Conservation (phyloP, 2,888 invertebrate genomes). For the Scaptomyza tumidula region DNA sequence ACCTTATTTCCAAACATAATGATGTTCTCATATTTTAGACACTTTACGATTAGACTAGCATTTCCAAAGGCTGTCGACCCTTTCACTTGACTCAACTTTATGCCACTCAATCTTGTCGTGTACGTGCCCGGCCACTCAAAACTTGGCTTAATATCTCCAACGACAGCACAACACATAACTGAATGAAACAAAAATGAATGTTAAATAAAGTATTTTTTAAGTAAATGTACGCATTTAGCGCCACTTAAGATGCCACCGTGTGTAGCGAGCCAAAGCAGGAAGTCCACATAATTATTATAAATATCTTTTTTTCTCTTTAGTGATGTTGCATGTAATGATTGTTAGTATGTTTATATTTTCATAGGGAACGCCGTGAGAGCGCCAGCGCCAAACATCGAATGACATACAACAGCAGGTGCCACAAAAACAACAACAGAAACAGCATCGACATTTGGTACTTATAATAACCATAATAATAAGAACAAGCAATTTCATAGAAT, state of each 20-base stretch:
- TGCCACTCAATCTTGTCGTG: constrained; percentile 59
- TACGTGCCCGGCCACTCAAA: constrained; percentile 69
- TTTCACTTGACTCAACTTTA: constrained; percentile 60
- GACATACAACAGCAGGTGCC: constrained; percentile 41
- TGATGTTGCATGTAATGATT: constrained; percentile 62
- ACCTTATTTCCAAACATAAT: constrained; percentile 10
- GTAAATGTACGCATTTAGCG: constrained; percentile 77
- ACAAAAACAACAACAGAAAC: constrained; percentile 23
- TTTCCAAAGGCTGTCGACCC: constrained; percentile 68
- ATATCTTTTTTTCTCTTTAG: constrained; percentile 42
- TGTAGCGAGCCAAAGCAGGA: constrained; percentile 62
- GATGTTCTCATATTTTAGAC: constrained; percentile 35
- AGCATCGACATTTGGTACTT: constrained; percentile 53
- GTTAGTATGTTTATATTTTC: constrained; percentile 77
- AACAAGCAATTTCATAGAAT: constrained; percentile 75
- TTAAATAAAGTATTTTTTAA: constrained; percentile 71
- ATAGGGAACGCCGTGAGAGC: constrained; percentile 67
- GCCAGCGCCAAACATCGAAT: constrained; percentile 65
- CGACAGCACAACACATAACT: constrained; percentile 8
- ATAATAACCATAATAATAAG: constrained; percentile 79
- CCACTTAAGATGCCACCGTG: constrained; percentile 68
- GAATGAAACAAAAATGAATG: constrained; percentile 28
- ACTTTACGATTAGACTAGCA: constrained; percentile 31
- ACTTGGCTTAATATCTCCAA: constrained; percentile 44
- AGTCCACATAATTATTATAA: constrained; percentile 76